Conservation (phyloP, 2,797 vertebrate genomes). For the Hydrophis major region DNA sequence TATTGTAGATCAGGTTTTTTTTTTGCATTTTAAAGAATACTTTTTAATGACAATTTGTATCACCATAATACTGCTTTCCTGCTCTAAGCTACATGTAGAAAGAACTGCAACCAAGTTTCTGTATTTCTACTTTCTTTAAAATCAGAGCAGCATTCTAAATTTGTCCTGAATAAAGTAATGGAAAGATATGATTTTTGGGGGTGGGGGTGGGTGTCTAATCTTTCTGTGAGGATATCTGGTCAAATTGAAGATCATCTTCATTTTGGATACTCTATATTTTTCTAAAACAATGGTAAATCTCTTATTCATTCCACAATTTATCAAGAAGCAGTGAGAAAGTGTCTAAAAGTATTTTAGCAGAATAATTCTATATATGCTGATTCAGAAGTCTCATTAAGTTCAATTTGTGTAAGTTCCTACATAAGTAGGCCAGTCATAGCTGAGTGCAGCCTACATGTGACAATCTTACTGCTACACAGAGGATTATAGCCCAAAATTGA, state of each 20-base stretch:
- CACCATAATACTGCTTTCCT: not conserved
- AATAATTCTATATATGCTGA: not conserved
- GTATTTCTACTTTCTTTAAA: not conserved
- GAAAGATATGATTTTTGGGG: not conserved
- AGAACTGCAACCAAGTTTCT: not conserved
- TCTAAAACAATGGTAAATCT: not conserved
- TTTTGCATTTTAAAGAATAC: not conserved
- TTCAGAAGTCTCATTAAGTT: not conserved
- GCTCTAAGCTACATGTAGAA: not conserved
- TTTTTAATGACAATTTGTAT: not conserved
- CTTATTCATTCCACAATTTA: not conserved
- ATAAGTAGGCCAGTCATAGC: not conserved
- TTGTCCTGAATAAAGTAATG: not conserved
- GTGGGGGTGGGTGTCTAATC: not conserved
- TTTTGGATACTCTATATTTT: not conserved
- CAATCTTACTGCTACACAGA: not conserved
- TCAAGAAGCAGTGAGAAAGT: not conserved
- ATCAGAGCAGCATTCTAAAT: not conserved
- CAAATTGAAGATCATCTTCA: not conserved
- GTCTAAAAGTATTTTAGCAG: not conserved
- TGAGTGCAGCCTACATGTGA: not conserved
- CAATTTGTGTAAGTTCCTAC: not conserved
- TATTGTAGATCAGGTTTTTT: not conserved
- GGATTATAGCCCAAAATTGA: not conserved
- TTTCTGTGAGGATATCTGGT: not conserved